phyloP scores from a whole-genome alignment of 1,140 invertebrate species.

The Drosophila willistoni region DNA sequence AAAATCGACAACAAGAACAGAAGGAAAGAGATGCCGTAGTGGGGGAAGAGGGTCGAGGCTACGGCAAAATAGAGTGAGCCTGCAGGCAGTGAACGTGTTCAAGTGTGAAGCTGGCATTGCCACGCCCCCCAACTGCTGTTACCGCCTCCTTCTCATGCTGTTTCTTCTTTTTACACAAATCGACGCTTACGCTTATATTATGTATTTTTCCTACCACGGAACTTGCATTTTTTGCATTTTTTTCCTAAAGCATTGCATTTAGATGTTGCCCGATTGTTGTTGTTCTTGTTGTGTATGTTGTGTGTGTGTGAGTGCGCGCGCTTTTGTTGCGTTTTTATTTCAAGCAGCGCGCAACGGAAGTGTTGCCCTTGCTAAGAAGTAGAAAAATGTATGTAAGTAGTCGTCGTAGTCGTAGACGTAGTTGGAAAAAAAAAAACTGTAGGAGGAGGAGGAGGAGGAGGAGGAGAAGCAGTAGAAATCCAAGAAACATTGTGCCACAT shows the following conservation, averaged over 20 bases:
- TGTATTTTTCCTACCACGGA: conserved; percentile 39
- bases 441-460: too few species aligned
- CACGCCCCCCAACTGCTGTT: conserved; percentile 28
- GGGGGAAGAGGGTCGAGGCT: background rate
- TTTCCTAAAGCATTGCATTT: conserved; percentile 48
- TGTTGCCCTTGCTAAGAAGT: conserved; percentile 38
- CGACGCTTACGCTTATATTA: conserved; percentile 47
- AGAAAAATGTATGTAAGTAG: conserved; percentile 16
- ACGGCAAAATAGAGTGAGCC: conserved; percentile 1
- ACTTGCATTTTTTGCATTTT: conserved; percentile 43
- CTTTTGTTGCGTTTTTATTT: conserved; percentile 61
- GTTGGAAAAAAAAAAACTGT: too few species aligned
- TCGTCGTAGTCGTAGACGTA: background rate
- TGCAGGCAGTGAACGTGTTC: conserved; percentile 55
- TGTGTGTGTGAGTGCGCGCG: conserved; percentile 30
- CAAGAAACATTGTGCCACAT: conserved; percentile 53
- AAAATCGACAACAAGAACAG: background rate
- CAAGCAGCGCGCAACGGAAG: conserved; percentile 51
- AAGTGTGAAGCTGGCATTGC: conserved; percentile 57
- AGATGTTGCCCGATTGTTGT: conserved; percentile 39
- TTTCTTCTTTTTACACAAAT: conserved; percentile 38
- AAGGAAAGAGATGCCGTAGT: background rate
- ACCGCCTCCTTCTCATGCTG: background rate
- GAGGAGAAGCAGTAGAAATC: conserved; percentile 17
- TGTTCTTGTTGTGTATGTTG: conserved; percentile 13